These are phyloP conservation scores for Exephanes ischioxanthus DNA, from an alignment of 2,888 invertebrate genomes.

Conservation along the genomic window DNA sequence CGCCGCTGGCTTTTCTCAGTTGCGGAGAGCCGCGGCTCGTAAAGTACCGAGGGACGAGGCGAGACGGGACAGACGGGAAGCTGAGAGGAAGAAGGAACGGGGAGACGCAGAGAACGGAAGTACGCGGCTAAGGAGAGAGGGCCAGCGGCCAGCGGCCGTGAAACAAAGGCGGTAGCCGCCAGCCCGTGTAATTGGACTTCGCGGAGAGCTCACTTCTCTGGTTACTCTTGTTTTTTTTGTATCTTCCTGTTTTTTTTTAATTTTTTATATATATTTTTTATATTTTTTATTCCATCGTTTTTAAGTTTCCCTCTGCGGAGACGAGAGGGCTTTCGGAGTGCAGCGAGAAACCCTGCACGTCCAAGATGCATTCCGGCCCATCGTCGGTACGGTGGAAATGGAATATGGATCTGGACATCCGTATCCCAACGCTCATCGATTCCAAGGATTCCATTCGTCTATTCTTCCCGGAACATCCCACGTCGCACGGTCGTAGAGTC, in stretches of 20 bases:
- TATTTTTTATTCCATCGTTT: conserved; percentile 1
- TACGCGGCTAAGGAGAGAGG: conserved; percentile 72
- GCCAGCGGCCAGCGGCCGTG: conserved; percentile 83
- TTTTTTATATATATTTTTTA: conserved; percentile 20
- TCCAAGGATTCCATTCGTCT: neutral
- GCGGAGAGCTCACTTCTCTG: conserved; percentile 64
- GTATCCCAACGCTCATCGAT: neutral
- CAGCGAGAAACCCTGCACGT: conserved; percentile 50
- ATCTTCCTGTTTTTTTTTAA: conserved; percentile 43
- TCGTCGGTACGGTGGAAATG: conserved; percentile 29
- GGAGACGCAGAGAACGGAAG: conserved; percentile 71
- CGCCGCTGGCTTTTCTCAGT: conserved; percentile 68
- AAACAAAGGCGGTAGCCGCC: conserved; percentile 84
- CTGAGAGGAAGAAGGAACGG: conserved; percentile 55
- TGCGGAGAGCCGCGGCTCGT: conserved; percentile 59
- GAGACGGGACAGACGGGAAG: conserved; percentile 44
- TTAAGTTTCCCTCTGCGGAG: conserved; percentile 12
- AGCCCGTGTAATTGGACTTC: conserved; percentile 84
- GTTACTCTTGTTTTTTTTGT: conserved; percentile 64
- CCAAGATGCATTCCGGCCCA: conserved; percentile 15
- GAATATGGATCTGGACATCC: neutral
- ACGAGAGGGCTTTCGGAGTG: conserved; percentile 32
- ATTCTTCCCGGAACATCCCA: neutral
- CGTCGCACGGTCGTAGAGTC: neutral
- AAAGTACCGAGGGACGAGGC: conserved; percentile 59